Base-by-base conservation (phyloP, 2,113 vertebrate genomes). In the Ifrita kowaldi region DNA sequence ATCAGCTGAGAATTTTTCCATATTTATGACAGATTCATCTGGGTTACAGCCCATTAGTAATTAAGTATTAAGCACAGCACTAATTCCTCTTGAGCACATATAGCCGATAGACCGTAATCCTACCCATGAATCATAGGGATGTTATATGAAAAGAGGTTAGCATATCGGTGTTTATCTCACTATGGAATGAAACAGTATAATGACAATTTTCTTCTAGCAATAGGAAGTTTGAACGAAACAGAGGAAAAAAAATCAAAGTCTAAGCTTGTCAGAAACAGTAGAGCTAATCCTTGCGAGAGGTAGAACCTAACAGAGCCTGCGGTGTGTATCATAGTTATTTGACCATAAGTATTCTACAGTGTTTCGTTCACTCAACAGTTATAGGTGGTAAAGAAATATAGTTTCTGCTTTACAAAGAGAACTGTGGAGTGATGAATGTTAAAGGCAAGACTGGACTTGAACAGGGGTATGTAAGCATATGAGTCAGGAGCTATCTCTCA, bases 21-120 rank as follows among this genome's bases (percentile, higher is more conserved):
- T 73, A 78, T 68, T 87, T 91, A 95, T 91, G 92, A 91, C 90
- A 95, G 75, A 89, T 87, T 95, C 57, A 94, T 92, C 60, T 92
- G 71, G 20, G 55, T 93, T 93, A 68, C 60, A 87, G 68, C 87
- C 71, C 73, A 89, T 97, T 89, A 95, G 81, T 89, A 94, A 87
- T 75, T 92, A 70, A 95, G 87, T 71, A 56, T 84, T 95, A 93
- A 52, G 74, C 50, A 80, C 39, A 56, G 28, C 37, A 56, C 44
- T 96, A 96, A 93, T 87, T 90, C 80, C 47, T 59, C 63, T 71
- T 74, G 27, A 55, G 69, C 35, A 7, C 41, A 63, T 77, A 78
- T 17, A 33, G 67, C 67, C 5, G 7, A 63, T 46, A 89, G 68
- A 80, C 42, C 84, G 13, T 37, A 97, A 89, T 77, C 24, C 41